Percentiles rank a stretch among this genome's conserved stretches.
These are phyloP conservation scores for Callocephalon fimbriatum DNA, from an alignment of 2,113 vertebrate genomes.

Conservation along the genomic window DNA sequence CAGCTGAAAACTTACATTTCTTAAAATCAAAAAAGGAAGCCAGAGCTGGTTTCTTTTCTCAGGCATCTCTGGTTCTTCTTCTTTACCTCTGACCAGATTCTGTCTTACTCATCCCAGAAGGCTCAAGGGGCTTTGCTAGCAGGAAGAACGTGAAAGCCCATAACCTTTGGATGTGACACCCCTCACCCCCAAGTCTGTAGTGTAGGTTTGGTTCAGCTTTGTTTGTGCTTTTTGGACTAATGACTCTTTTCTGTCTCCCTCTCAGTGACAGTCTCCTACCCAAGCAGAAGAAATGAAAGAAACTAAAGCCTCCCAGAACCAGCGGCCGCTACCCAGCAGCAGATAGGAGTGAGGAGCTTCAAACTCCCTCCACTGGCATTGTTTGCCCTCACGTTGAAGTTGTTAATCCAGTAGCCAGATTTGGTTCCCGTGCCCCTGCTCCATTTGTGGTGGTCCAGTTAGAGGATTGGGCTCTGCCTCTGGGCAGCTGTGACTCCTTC, in stretches of 20 bases:
- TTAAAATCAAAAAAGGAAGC: neutral
- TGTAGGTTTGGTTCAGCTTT: neutral
- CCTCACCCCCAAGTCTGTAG: neutral
- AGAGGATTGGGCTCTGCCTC: neutral
- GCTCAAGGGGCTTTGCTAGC: neutral
- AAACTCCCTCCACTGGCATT: neutral
- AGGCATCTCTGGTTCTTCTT: neutral
- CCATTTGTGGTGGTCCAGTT: neutral
- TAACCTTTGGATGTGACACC: neutral
- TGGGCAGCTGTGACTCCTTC: neutral
- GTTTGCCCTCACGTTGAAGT: conserved; percentile 12
- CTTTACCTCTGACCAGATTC: neutral
- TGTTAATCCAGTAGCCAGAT: neutral
- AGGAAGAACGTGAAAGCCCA: neutral
- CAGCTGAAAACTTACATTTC: neutral
- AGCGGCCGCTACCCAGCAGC: neutral
- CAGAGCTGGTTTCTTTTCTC: neutral
- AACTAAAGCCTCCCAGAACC: neutral
- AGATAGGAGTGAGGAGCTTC: neutral
- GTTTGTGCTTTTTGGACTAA: neutral
- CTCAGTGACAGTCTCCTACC: conserved; percentile 78
- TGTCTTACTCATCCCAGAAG: neutral
- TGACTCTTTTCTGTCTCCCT: neutral
- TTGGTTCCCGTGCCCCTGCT: neutral
- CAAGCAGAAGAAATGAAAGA: conserved; percentile 79